Evolutionary conservation across 2,113 vertebrate species (phyloP).

Genomic region (Sardina pilchardus): DNA sequence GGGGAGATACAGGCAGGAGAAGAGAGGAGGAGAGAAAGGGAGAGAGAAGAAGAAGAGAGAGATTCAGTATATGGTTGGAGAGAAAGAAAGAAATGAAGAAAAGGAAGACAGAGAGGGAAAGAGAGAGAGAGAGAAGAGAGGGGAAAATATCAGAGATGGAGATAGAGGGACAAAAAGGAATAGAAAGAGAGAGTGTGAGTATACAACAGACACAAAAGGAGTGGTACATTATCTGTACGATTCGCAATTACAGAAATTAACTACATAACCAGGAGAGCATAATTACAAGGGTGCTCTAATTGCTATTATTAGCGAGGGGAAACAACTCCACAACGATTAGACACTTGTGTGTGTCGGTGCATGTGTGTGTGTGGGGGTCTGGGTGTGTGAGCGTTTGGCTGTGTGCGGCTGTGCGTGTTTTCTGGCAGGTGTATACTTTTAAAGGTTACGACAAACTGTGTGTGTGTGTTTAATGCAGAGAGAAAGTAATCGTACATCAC

Average conservation of each 20-base stretch:
- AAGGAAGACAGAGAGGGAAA: slow-evolving; percentile 23
- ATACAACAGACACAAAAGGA: slow-evolving; percentile 56
- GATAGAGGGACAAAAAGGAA: background rate
- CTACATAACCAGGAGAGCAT: slow-evolving; percentile 79
- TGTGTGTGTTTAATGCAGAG: slow-evolving; percentile 37
- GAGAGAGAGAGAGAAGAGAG: no score
- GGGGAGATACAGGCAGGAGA: background rate
- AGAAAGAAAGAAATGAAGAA: background rate
- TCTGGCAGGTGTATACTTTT: background rate
- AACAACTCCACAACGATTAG: slow-evolving; percentile 73
- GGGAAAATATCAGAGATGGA: no score
- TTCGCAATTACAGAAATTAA: slow-evolving; percentile 90
- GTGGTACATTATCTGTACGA: slow-evolving; percentile 73
- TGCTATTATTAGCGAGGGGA: slow-evolving; percentile 83
- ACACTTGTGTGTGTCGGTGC: slow-evolving; percentile 23
- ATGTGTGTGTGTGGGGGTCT: slow-evolving; percentile 32
- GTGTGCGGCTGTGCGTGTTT: slow-evolving; percentile 17
- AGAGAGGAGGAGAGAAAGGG: background rate
- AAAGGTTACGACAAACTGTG: background rate
- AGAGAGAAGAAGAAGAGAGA: no score
- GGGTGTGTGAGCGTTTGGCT: slow-evolving; percentile 39
- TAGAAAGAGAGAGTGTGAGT: slow-evolving; percentile 32
- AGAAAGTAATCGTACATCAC: no score
- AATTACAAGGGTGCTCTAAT: slow-evolving; percentile 83
- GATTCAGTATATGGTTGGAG: background rate